A percentile compares a stretch with the other conserved stretches of the same genome.
Evolutionary conservation across 2,113 vertebrate species (phyloP).

Genomic region (Alosa alosa): DNA sequence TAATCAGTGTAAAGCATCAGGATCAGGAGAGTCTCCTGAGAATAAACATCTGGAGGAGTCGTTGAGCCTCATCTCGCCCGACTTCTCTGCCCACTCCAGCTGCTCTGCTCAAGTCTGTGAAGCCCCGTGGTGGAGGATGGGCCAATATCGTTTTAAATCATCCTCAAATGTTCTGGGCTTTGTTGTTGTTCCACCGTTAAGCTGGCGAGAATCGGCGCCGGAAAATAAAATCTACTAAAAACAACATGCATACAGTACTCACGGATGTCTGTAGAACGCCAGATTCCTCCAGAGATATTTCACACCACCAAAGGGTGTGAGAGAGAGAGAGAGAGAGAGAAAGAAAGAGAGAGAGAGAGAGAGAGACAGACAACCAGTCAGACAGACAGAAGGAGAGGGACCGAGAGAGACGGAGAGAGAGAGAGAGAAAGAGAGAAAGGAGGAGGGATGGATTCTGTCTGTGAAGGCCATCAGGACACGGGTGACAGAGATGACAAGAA

Average conservation of each 20-base stretch:
- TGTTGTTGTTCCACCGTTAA: background rate
- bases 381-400: no score
- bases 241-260: background rate
- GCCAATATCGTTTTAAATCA: background rate
- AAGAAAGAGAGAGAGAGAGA: background rate
- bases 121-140: background rate
- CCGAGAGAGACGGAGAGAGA: no score
- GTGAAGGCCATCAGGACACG: background rate
- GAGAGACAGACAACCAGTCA: no score
- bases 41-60: background rate
- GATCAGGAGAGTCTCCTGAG: background rate
- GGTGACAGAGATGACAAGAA: background rate
- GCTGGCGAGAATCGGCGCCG: background rate
- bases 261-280: background rate
- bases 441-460: background rate
- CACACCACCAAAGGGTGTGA: background rate
- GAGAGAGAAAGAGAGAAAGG: conserved; percentile 14
- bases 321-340: background rate
- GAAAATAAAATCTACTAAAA: background rate
- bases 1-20: background rate
- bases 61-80: background rate
- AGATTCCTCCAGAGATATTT: background rate
- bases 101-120: background rate
- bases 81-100: background rate
- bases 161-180: background rate